Conservation (phyloP, 2,888 invertebrate species). For the Apamea anceps region DNA sequence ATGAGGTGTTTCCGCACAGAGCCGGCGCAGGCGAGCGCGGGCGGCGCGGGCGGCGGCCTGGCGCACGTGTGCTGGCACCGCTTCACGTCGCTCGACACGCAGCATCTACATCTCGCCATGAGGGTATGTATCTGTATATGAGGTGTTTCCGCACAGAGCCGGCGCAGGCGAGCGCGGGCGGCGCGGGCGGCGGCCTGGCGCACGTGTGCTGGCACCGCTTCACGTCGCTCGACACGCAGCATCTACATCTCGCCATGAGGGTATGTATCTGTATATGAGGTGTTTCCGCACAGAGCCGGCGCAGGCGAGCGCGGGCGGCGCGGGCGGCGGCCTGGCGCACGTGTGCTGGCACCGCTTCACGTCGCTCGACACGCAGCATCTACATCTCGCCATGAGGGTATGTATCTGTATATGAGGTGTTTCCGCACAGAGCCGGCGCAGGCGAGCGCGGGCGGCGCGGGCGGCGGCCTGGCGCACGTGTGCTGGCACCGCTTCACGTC, state of each 20-base stretch:
- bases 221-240: conserved; percentile 90
- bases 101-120: conserved; percentile 83
- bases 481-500: conserved; percentile 99
- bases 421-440: conserved; percentile 47
- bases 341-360: conserved; percentile 99
- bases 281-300: conserved; percentile 52
- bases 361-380: conserved; percentile 84
- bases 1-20: conserved; percentile 43
- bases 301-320: conserved; percentile 28
- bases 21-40: conserved; percentile 21
- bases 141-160: conserved; percentile 56
- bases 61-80: conserved; percentile 99
- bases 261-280: conserved; percentile 72
- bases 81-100: conserved; percentile 92
- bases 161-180: conserved; percentile 22
- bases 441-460: conserved; percentile 71
- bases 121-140: conserved; percentile 75
- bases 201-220: conserved; percentile 99
- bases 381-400: conserved; percentile 86
- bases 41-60: conserved; percentile 92
- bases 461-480: conserved; percentile 97
- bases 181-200: conserved; percentile 94
- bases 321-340: conserved; percentile 95
- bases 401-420: no score
- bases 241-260: conserved; percentile 84